A percentile compares a stretch with the other conserved stretches of the same genome.
phyloP scores from a whole-genome alignment of 2,113 vertebrate genomes.

The Poeciliopsis retropinna region DNA sequence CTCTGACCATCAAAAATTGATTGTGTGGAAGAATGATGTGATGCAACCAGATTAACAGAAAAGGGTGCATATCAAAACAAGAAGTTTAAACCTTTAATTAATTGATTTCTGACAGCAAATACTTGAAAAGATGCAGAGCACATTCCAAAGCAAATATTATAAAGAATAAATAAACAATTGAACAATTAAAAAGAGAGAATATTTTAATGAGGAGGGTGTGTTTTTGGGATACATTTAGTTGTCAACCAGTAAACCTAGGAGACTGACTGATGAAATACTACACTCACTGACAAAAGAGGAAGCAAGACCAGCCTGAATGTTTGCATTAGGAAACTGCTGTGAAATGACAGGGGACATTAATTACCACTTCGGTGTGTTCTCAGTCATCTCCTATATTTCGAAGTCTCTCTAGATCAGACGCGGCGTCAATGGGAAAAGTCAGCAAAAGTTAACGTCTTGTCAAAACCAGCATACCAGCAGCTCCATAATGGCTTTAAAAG shows the following conservation, averaged over 20 bases:
- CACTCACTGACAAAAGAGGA: slow-evolving; percentile 5
- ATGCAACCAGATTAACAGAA: background rate
- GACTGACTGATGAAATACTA: slow-evolving; percentile 4
- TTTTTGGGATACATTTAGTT: background rate
- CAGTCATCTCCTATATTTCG: slow-evolving; percentile 32
- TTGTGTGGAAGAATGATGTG: background rate
- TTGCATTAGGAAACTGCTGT: slow-evolving; percentile 12
- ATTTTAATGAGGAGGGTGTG: background rate
- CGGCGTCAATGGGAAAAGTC: slow-evolving; percentile 32
- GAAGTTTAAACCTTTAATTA: background rate
- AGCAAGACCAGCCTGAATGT: slow-evolving; percentile 25
- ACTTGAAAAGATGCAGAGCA: background rate
- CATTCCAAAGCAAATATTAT: background rate
- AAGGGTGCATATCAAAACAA: background rate
- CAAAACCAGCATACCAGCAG: slow-evolving; percentile 55
- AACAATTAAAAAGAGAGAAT: background rate
- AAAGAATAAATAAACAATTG: background rate
- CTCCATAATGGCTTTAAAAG: slow-evolving; percentile 61
- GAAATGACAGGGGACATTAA: slow-evolving; percentile 41
- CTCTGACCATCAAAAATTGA: background rate
- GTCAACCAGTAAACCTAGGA: background rate
- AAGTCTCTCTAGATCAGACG: slow-evolving; percentile 59
- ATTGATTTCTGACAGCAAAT: background rate
- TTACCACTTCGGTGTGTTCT: slow-evolving; percentile 28
- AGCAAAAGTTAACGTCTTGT: slow-evolving; percentile 71